These are phyloP conservation scores for Philopotamus ludificatus DNA, from an alignment of 1,140 invertebrate species.

Conservation along the genomic window DNA sequence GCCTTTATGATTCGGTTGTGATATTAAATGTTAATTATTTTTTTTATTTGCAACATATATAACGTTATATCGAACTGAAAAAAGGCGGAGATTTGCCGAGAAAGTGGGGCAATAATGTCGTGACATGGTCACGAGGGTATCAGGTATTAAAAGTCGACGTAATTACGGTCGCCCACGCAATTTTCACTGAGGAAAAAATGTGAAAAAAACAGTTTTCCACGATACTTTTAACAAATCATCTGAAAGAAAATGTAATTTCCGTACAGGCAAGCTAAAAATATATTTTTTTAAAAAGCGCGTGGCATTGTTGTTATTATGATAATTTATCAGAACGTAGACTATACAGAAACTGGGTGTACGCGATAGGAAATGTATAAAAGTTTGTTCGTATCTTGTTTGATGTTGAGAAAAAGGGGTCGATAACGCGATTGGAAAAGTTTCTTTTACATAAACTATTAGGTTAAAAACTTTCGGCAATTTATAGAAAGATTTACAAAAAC, in stretches of 20 bases:
- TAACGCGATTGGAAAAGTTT: neutral
- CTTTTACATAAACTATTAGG: too few relatives aligned
- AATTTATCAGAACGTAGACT: neutral
- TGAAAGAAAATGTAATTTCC: too few relatives aligned
- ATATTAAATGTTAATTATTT: too few relatives aligned
- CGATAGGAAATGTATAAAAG: neutral
- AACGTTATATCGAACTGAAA: neutral
- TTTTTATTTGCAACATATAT: too few relatives aligned
- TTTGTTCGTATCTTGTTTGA: neutral
- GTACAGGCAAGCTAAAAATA: too few relatives aligned
- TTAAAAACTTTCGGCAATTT: too few relatives aligned
- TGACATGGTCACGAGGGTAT: constrained; percentile 3
- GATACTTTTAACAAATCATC: too few relatives aligned
- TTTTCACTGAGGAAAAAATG: constrained; percentile 1
- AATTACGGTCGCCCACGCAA: constrained; percentile 8
- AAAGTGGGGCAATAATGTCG: constrained; percentile 1
- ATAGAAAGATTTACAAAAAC: too few relatives aligned
- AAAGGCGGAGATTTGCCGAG: neutral
- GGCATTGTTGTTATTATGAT: neutral
- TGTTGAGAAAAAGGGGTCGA: neutral
- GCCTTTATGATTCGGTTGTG: too few relatives aligned
- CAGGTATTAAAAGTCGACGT: neutral
- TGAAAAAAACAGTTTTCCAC: constrained; percentile 1
- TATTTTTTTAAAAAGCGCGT: neutral
- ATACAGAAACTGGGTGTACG: neutral